Base-by-base conservation (phyloP, 2,797 vertebrate species). In the Phoebastria nigripes region DNA sequence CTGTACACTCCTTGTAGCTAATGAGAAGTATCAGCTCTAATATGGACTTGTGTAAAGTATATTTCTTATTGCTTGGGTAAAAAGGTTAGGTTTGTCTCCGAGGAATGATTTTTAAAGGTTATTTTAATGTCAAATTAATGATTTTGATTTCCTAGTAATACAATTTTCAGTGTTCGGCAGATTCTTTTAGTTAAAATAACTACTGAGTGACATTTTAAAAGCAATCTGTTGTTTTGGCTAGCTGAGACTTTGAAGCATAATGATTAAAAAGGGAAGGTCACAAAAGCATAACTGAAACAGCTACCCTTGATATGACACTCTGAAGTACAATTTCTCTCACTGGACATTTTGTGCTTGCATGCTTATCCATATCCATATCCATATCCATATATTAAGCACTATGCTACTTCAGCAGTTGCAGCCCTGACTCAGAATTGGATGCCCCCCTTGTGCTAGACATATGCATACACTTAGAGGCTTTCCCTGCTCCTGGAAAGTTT, bases 101-200 rank as follows among this genome's bases (percentile, higher is more conserved):
- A 91, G 88, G 84, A 85, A 82, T 66, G 56, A 59, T 89, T 96
- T 94, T 86, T 67, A 97, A 97, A 97, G 96, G 93, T 97, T 95
- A 96, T 71, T 96, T 96, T 96, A 97, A 97, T 97, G 96, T 96
- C 96, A 96, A 69, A 90, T 93, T 90, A 95, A 78, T 79, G 54
- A 91, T 54, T 96, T 86, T 82, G 33, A 81, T 91, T 88, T 91
- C 31, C 87, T 51, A 70, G 63, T 71, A 94, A 95, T 91, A 94
- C 47, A 92, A 55, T 93, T 89, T 94, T 88, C 39, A 49, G 59
- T 82, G 51, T 89, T 93, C 54, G 46, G 62, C 69, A 52, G 33
- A 56, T 89, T 92, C 31, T 93, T 87, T 86, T 93, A 63, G 73
- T 63, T 85, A 96, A 89, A 96, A 58, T 73, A 65, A 72, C 31